phyloP scores from a whole-genome alignment of 2,113 vertebrate species.

The Mormoops blainvillei region DNA sequence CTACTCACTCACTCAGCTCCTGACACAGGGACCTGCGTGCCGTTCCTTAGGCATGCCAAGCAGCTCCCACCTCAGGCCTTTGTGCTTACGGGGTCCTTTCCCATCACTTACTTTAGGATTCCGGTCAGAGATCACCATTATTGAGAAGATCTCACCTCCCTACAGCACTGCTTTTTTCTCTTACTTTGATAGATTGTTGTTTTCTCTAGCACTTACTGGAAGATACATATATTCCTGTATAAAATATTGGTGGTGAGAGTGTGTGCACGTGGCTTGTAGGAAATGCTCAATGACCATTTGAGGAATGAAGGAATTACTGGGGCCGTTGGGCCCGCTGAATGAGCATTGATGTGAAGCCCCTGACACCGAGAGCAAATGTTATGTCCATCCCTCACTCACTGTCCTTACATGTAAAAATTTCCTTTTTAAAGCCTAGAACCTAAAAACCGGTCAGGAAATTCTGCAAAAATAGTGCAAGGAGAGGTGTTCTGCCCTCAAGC shows the following conservation, averaged over 20 bases:
- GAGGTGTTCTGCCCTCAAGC: neutral
- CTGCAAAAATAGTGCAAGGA: neutral
- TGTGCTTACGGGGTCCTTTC: accelerated
- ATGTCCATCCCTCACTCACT: neutral
- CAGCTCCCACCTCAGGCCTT: neutral
- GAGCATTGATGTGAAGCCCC: neutral
- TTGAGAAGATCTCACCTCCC: neutral
- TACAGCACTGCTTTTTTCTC: neutral
- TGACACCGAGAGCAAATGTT: neutral
- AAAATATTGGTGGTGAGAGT: neutral
- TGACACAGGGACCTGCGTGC: neutral
- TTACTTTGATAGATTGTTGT: neutral
- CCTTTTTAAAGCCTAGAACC: constrained; percentile 15
- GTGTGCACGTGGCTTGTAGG: neutral
- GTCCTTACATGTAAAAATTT: neutral
- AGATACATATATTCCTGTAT: neutral
- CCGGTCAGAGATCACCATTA: neutral
- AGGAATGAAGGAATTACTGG: neutral
- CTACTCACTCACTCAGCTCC: neutral
- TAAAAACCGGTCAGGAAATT: constrained; percentile 22
- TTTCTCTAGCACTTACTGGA: neutral
- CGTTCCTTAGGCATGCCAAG: neutral
- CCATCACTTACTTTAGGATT: neutral
- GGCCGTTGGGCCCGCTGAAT: neutral
- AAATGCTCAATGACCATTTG: neutral